Evolutionary conservation across 2,797 vertebrate genomes (phyloP), one percentile per base, ranked within the genome.

Genomic region (Eulemur rubriventer): DNA sequence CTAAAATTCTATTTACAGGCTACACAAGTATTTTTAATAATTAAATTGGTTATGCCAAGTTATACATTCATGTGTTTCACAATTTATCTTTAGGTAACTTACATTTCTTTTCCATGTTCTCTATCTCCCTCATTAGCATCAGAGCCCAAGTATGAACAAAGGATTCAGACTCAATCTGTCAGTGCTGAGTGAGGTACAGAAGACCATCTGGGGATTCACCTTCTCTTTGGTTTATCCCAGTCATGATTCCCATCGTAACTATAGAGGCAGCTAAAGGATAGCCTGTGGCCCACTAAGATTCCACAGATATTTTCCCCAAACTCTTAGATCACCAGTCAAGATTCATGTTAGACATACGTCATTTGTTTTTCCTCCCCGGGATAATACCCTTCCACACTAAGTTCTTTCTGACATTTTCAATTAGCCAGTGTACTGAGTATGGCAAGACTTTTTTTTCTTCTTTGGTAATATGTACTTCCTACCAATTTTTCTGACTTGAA

Each of bases 401-500:
- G 26, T 63, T 95, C 76, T 88, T 84, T 48, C 33, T 72, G 41
- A 73, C 12, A 80, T 61, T 82, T 95, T 88, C 26, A 86, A n/a
- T 61, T 75, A 95, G 86, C 57, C 38, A 92, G 87, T 85, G 8
- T 75, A 91, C 17, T 87, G 16, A 91, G 14, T 50, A 57, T 8
- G 93, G 38, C n/a, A 84, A 84, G 48, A 35, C 24, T 59, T 59
- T 13, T 33, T 28, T n/a, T 4, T 12, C 16, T 55, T 38, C 59
- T 73, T 26, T 2, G 46, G 46, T 82, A 63, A 57, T 87, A 95
- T 55, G n/a, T 26, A 90, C 67, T 79, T 80, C 20, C 81, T 65
- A 94, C 33, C n/a, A 95, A 93, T 22, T 57, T 59, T 48, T 13
- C 35, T 81, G 35, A 96, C 50, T 82, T 87, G 33, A 95, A 95